Evolutionary conservation across 2,113 vertebrate species (phyloP), one percentile per base, ranked within the genome.

Genomic region (Dasyprocta punctata): DNA sequence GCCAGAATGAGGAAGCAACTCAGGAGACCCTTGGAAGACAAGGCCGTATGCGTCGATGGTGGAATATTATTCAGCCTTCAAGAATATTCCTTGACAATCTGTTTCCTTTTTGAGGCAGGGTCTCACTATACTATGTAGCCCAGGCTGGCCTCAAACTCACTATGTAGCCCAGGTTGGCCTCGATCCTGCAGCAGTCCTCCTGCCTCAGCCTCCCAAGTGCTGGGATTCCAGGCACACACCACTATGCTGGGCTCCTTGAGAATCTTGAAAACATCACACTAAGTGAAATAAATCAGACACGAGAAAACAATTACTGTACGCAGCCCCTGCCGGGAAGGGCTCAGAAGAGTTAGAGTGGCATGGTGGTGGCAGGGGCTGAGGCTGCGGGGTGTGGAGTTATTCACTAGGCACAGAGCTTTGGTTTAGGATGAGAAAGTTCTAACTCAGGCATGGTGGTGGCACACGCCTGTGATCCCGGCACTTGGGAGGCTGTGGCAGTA

Each of bases 361-460:
- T 4, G 47, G 47, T 1, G 47, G 61, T 4, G 36, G 47, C 33
- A 61, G 26, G 19, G 6, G 44, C 16, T 87, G 12, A 7, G 10
- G 36, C 11, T 4, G 0, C 3, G 7, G 4, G 1, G 14, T 28
- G 24, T 28, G 38, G 17, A 69, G 75, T 26, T 14, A 5, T 2
- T 56, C 33, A 41, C 44, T 3, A 6, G 10, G 24, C 4, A 9
- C 13, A 36, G 69, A 63, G 17, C n/a, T 63, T 67, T 88, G 24
- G 5, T 28, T 14, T 4, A 16, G 67, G 33, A 73, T 47, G 60
- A 65, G 44, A n/a, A 54, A 63, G 36, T 69, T 69, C 67, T 69
- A 17, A n/a, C 33, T 17, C 67, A n/a, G 67, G 67, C 17, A 16
- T 16, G 17, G 67, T 9, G 36, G 67, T n/a, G 19, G 67, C 16